These are phyloP conservation scores for Zelostemma sp. DNA, from an alignment of 1,140 invertebrate genomes.

Conservation along the genomic window DNA sequence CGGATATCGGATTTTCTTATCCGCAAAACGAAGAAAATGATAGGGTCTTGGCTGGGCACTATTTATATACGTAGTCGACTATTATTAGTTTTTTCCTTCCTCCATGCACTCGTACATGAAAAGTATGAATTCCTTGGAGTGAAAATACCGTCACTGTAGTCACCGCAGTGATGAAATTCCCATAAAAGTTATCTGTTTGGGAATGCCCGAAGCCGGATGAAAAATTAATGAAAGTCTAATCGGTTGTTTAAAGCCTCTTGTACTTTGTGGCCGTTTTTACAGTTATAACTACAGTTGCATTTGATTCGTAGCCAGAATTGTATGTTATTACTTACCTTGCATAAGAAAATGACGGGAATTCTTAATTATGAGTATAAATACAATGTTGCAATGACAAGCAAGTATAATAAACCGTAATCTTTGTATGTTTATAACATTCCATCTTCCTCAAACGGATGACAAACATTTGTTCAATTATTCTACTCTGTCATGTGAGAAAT, in stretches of 20 bases:
- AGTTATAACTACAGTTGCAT: constrained; percentile 1
- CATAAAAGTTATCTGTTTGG: too few relatives aligned
- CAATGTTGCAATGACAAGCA: constrained; percentile 9
- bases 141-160: too few relatives aligned
- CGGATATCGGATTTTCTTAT: constrained; percentile 14
- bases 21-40: constrained; percentile 4
- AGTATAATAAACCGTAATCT: constrained; percentile 8
- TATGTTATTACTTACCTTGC: constrained; percentile 6
- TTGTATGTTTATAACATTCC: constrained; percentile 9
- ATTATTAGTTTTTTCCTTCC: background rate
- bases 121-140: too few relatives aligned
- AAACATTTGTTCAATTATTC: constrained; percentile 22
- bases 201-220: background rate
- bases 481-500: constrained; percentile 12
- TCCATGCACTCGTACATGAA: background rate
- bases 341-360: constrained; percentile 4
- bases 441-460: constrained; percentile 16
- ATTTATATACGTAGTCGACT: background rate
- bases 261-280: background rate
- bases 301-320: background rate
- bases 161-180: too few relatives aligned
- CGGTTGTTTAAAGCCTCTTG: background rate
- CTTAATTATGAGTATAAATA: constrained; percentile 10
- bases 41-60: background rate
- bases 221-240: constrained; percentile 1